phyloP scores from a whole-genome alignment of 2,888 invertebrate genomes.

The Allygus modestus region DNA sequence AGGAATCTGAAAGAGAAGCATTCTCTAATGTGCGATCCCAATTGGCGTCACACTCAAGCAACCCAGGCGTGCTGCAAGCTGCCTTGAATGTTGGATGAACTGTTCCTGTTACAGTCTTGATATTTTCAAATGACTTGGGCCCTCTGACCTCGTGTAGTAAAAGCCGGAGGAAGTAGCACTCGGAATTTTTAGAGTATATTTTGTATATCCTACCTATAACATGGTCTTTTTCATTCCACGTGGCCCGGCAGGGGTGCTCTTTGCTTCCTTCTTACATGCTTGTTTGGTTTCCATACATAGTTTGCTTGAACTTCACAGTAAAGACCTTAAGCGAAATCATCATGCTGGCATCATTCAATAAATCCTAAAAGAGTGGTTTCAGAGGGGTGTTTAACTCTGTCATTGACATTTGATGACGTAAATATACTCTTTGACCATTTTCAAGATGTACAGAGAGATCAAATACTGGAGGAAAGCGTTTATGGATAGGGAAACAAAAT shows the following conservation, averaged over 20 bases:
- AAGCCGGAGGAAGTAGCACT: conserved; percentile 69
- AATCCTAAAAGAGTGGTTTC: conserved; percentile 45
- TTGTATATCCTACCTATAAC: conserved; percentile 70
- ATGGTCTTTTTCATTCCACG: conserved; percentile 66
- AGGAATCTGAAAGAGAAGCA: conserved; percentile 66
- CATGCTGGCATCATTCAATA: conserved; percentile 41
- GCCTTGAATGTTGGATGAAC: conserved; percentile 67
- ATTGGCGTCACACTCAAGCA: conserved; percentile 70
- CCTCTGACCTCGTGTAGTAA: conserved; percentile 69
- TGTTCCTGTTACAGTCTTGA: conserved; percentile 71
- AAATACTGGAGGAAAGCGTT: conserved; percentile 44
- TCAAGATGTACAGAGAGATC: conserved; percentile 58
- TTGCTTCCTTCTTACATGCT: conserved; percentile 29
- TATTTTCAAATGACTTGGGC: conserved; percentile 70
- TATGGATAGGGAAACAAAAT: conserved; percentile 57
- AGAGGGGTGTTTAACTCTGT: conserved; percentile 27
- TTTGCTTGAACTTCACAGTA: conserved; percentile 67
- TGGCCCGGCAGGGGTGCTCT: conserved; percentile 23
- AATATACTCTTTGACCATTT: conserved; percentile 56
- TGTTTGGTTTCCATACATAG: conserved; percentile 65
- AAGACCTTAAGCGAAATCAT: conserved; percentile 64
- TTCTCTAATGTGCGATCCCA: conserved; percentile 72
- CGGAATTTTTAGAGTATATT: conserved; percentile 67
- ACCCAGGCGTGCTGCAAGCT: conserved; percentile 70
- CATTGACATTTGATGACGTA: conserved; percentile 20